These are phyloP conservation scores for Osmerus eperlanus DNA, from an alignment of 2,113 vertebrate species.

Conservation along the genomic window DNA sequence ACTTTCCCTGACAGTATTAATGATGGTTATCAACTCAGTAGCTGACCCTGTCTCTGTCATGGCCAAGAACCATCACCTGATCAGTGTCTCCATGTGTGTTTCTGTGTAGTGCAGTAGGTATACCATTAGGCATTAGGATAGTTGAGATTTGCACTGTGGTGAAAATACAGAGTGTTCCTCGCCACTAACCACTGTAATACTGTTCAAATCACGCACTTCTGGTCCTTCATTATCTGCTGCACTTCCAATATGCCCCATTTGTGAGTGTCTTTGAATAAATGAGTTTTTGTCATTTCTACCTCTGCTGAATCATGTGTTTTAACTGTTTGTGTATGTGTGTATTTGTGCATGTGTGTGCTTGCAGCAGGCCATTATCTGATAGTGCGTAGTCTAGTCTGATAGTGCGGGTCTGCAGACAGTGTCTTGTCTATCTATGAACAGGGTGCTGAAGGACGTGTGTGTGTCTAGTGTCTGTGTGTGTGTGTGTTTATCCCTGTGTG, in stretches of 20 bases:
- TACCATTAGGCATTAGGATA: background rate
- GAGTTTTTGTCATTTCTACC: no score
- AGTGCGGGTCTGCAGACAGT: slow-evolving; percentile 44
- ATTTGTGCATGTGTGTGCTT: background rate
- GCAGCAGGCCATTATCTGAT: slow-evolving; percentile 37
- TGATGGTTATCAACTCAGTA: background rate
- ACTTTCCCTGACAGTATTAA: background rate
- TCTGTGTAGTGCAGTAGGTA: background rate
- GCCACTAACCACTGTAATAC: no score
- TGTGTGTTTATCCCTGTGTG: slow-evolving; percentile 2
- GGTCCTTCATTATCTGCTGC: no score
- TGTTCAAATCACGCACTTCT: no score
- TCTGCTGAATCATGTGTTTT: background rate
- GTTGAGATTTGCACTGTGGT: background rate
- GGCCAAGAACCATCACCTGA: no score
- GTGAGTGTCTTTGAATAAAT: no score
- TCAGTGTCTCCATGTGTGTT: background rate
- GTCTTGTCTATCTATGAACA: slow-evolving; percentile 23
- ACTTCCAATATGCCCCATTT: no score
- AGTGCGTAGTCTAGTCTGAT: slow-evolving; percentile 23
- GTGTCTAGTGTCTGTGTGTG: slow-evolving; percentile 20
- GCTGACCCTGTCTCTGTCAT: background rate
- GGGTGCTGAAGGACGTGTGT: slow-evolving; percentile 10
- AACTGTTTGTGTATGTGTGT: slow-evolving; percentile 3
- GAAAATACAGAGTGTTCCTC: no score